phyloP scores from a whole-genome alignment of 2,888 invertebrate genomes.

The Odontomyia ornata region DNA sequence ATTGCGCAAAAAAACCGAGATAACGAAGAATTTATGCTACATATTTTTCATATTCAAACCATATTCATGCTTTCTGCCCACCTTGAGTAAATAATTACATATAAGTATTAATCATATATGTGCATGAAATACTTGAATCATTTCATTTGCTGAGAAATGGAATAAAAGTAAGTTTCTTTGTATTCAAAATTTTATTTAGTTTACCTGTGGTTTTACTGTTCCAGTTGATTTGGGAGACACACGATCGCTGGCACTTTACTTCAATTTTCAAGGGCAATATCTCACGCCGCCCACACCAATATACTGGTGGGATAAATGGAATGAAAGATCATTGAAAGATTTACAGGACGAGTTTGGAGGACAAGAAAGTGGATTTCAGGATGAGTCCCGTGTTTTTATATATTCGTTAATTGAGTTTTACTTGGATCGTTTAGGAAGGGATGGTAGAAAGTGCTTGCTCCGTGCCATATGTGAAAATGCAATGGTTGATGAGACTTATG shows the following conservation, averaged over 20 bases:
- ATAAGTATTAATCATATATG: no score
- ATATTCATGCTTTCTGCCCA: no score
- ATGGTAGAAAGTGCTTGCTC: slow-evolving; percentile 57
- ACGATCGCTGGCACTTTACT: slow-evolving; percentile 56
- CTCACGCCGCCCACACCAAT: slow-evolving; percentile 56
- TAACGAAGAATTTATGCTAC: no score
- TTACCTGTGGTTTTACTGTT: slow-evolving; percentile 50
- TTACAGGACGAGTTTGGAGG: slow-evolving; percentile 49
- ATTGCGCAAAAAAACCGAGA: no score
- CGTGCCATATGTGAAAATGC: slow-evolving; percentile 61
- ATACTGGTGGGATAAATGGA: slow-evolving; percentile 61
- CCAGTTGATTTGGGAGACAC: slow-evolving; percentile 57
- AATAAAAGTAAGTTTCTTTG: no score
- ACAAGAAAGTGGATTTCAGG: slow-evolving; percentile 52
- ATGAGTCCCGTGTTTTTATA: slow-evolving; percentile 58
- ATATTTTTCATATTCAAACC: no score
- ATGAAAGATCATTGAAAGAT: slow-evolving; percentile 54
- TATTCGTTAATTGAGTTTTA: slow-evolving; percentile 58
- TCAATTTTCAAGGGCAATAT: slow-evolving; percentile 56
- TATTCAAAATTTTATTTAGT: background rate
- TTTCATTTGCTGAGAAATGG: no score
- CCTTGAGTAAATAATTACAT: no score
- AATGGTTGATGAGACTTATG: slow-evolving; percentile 53
- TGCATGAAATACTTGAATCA: no score
- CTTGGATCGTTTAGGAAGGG: slow-evolving; percentile 52